A percentile compares a stretch with the other conserved stretches of the same genome.
These are phyloP conservation scores for Amblyopsis rosae DNA, from an alignment of 2,113 vertebrate species.

Conservation along the genomic window DNA sequence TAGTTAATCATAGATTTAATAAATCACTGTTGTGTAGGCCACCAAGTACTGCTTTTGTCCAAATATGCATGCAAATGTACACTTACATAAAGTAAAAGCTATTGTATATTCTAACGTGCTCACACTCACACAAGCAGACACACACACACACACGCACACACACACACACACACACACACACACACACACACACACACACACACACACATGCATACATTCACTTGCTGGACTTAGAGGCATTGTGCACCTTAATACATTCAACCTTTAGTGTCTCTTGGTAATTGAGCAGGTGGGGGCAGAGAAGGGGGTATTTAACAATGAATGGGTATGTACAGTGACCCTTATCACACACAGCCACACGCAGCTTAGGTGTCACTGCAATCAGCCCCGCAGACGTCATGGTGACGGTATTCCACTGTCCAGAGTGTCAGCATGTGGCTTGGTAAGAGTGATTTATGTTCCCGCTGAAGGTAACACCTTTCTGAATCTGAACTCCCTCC, in stretches of 20 bases:
- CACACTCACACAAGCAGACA: not conserved
- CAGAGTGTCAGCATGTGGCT: constrained; percentile 42
- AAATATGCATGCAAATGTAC: not conserved
- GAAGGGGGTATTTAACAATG: constrained; percentile 50
- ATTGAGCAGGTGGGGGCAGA: constrained; percentile 29
- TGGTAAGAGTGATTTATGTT: constrained; percentile 60
- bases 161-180: not conserved
- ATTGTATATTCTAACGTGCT: not conserved
- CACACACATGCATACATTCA: not conserved
- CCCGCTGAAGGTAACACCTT: constrained; percentile 18
- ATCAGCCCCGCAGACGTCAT: constrained; percentile 40
- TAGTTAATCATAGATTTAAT: no score
- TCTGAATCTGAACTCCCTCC: constrained; percentile 18
- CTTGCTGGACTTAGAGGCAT: not conserved
- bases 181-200: constrained; percentile 4
- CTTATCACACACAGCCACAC: constrained; percentile 71
- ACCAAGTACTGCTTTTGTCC: not conserved
- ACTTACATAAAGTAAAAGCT: not conserved
- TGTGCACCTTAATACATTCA: constrained; percentile 6
- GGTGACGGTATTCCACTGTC: constrained; percentile 44
- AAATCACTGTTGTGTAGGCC: no score
- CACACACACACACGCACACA: not conserved
- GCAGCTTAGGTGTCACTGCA: not conserved
- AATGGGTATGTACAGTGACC: constrained; percentile 39
- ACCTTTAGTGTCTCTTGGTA: constrained; percentile 28